A percentile compares a stretch with the other conserved stretches of the same genome.
Evolutionary conservation across 1,140 invertebrate genomes (phyloP).

Genomic region (Ceratina calcarata): DNA sequence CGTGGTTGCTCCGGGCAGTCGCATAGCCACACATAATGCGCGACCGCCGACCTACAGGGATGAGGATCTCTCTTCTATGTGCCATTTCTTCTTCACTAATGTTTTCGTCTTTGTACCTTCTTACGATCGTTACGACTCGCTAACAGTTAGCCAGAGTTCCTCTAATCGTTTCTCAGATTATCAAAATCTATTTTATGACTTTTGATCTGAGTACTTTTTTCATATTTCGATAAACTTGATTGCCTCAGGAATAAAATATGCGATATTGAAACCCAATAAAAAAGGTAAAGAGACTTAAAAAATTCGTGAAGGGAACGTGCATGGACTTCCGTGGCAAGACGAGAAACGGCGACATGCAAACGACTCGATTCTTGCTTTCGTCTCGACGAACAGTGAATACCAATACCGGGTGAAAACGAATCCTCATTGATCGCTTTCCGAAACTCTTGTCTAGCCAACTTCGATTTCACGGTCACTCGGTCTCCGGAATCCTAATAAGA

Average conservation of each 20-base stretch:
- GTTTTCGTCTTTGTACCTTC: not conserved
- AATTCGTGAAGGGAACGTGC: conserved; percentile 25
- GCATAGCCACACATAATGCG: conserved; percentile 66
- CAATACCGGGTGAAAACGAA: conserved; percentile 57
- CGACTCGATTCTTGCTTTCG: conserved; percentile 42
- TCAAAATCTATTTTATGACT: no score
- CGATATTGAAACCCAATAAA: not conserved
- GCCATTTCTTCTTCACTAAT: conserved; percentile 4
- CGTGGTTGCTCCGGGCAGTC: conserved; percentile 71
- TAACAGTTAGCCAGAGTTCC: not conserved
- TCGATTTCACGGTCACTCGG: conserved; percentile 57
- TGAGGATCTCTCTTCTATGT: conserved; percentile 6
- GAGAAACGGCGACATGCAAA: conserved; percentile 25
- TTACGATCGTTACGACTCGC: not conserved
- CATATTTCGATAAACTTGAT: no score
- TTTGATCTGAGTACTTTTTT: no score
- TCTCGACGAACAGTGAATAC: conserved; percentile 53
- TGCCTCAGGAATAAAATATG: no score
- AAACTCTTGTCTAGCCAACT: conserved; percentile 48
- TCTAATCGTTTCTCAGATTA: no score
- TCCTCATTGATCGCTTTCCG: conserved; percentile 44
- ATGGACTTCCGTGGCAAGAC: conserved; percentile 9
- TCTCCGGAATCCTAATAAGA: conserved; percentile 55
- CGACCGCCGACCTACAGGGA: conserved; percentile 29
- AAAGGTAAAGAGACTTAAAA: not conserved